Evolutionary conservation across 2,888 invertebrate genomes (phyloP).

Genomic region (Phyllotreta cruciferae): DNA sequence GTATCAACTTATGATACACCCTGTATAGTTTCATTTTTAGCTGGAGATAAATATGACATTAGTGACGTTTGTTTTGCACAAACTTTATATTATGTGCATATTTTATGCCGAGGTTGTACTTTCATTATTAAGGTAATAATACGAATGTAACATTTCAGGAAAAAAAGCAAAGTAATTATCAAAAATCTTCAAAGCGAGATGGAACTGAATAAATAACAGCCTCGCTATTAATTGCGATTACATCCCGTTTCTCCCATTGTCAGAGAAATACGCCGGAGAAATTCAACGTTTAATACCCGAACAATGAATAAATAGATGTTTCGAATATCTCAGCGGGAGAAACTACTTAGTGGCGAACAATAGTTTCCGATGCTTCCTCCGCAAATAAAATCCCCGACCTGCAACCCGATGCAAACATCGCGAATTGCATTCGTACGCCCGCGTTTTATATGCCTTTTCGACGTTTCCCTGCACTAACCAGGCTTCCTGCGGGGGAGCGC

Average conservation of each 20-base stretch:
- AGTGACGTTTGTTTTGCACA: too few relatives aligned
- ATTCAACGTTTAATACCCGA: constrained; percentile 37
- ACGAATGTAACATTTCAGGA: too few relatives aligned
- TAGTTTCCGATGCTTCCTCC: constrained; percentile 26
- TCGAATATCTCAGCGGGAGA: constrained; percentile 32
- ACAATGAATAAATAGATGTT: constrained; percentile 36
- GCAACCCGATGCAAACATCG: constrained; percentile 29
- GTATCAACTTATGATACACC: too few relatives aligned
- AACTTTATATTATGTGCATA: too few relatives aligned
- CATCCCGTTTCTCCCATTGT: constrained; percentile 24
- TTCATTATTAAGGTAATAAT: too few relatives aligned
- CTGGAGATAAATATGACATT: too few relatives aligned
- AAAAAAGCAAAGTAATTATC: too few relatives aligned
- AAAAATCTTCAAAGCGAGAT: not conserved
- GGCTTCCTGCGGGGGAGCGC: too few relatives aligned
- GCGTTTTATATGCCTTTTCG: constrained; percentile 14
- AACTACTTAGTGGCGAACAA: constrained; percentile 39
- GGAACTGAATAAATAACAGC: constrained; percentile 16
- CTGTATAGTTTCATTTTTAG: too few relatives aligned
- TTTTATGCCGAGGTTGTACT: too few relatives aligned
- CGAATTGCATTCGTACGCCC: constrained; percentile 19
- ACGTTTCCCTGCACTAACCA: not conserved
- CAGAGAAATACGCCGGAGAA: constrained; percentile 20
- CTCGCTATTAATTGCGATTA: constrained; percentile 28
- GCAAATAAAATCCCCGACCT: constrained; percentile 32